These are phyloP conservation scores for Periophthalmus magnuspinnatus DNA, from an alignment of 2,797 vertebrate species.

Conservation along the genomic window DNA sequence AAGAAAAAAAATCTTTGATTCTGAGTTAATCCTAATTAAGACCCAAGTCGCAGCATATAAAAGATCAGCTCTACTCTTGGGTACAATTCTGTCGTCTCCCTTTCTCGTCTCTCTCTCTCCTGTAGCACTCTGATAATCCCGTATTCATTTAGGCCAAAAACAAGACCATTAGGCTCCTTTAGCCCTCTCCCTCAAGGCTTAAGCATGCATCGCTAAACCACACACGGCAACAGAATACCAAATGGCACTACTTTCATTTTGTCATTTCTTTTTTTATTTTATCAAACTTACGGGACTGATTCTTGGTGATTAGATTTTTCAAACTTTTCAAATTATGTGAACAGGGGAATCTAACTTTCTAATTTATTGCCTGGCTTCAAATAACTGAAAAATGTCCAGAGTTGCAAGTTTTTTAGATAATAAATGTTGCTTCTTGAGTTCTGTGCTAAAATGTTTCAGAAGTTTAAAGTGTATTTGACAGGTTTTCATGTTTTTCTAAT, in stretches of 20 bases:
- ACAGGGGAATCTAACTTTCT: neutral
- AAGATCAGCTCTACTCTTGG: neutral
- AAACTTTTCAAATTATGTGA: neutral
- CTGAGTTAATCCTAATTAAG: neutral
- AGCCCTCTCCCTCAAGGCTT: constrained; percentile 19
- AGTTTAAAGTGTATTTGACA: too few species aligned
- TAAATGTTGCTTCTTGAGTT: too few species aligned
- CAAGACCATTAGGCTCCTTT: constrained; percentile 36
- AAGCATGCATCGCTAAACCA: constrained; percentile 9
- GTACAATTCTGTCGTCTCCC: neutral
- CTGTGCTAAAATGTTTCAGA: too few species aligned
- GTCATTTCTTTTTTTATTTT: neutral
- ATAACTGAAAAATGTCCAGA: too few species aligned
- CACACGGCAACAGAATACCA: constrained; percentile 10
- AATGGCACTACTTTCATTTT: neutral
- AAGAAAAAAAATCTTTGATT: neutral
- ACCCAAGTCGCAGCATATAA: neutral
- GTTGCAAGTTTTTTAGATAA: too few species aligned
- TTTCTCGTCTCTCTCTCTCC: constrained; percentile 6
- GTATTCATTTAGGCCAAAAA: constrained; percentile 20
- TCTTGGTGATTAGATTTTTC: neutral
- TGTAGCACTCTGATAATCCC: constrained; percentile 1
- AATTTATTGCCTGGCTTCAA: too few species aligned
- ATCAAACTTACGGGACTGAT: neutral
- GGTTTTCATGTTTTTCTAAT: too few species aligned